phyloP scores from a whole-genome alignment of 2,888 invertebrate genomes.

The Chloromyia formosa region DNA sequence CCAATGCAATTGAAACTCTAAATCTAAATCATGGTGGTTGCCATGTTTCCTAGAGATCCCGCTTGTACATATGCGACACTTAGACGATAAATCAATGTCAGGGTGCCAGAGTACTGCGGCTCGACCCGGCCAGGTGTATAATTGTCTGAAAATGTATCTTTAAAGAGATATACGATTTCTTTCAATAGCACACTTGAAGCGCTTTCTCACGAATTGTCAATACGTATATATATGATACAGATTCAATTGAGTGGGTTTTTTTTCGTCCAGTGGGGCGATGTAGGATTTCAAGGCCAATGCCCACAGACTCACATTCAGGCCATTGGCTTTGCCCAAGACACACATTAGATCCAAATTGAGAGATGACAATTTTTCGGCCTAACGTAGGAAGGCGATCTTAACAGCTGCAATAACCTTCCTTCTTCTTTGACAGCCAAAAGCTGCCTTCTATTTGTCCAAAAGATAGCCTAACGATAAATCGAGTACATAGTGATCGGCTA shows the following conservation, averaged over 20 bases:
- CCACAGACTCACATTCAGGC: conserved; percentile 16
- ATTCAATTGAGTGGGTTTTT: conserved; percentile 10
- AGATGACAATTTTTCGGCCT: too few species aligned
- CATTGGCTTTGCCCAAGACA: background rate
- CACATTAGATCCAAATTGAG: too few species aligned
- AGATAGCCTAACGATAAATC: too few species aligned
- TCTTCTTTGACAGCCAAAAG: background rate
- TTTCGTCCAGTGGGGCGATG: conserved; percentile 6
- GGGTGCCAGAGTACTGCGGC: conserved; percentile 27
- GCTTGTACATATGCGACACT: conserved; percentile 35
- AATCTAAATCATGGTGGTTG: conserved; percentile 41
- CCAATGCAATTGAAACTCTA: conserved; percentile 29
- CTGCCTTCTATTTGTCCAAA: too few species aligned
- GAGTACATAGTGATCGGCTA: too few species aligned
- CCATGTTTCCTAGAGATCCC: conserved; percentile 33
- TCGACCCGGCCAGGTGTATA: conserved; percentile 36
- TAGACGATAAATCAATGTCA: conserved; percentile 43
- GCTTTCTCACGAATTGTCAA: conserved; percentile 39
- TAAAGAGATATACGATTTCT: background rate
- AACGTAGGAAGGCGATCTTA: too few species aligned
- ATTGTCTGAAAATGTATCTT: conserved; percentile 36
- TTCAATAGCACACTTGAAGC: background rate
- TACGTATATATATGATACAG: background rate
- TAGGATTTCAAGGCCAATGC: conserved; percentile 43
- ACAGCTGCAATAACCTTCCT: too few species aligned